phyloP scores from a whole-genome alignment of 2,113 vertebrate species.

The Toxostoma redivivum region DNA sequence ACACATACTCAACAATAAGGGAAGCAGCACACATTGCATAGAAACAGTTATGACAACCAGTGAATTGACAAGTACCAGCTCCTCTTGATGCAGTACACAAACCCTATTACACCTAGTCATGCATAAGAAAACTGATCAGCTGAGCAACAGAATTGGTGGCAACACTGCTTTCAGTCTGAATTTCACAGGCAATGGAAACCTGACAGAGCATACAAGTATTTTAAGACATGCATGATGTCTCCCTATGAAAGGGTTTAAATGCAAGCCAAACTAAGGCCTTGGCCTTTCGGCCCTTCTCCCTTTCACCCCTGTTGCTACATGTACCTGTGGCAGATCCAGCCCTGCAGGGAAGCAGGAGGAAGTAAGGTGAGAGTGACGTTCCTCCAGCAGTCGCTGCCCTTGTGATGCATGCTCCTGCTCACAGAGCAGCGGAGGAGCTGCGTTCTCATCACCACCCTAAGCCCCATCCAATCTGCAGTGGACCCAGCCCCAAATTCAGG shows the following conservation, averaged over 20 bases:
- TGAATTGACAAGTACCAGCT: neutral
- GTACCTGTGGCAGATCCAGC: neutral
- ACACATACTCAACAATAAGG: neutral
- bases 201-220: neutral
- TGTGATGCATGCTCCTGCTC: rapidly evolving
- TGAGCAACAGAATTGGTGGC: neutral
- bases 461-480: neutral
- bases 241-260: neutral
- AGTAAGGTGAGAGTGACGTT: neutral
- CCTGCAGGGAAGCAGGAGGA: neutral
- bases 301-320: neutral
- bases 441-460: neutral
- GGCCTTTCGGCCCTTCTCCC: neutral
- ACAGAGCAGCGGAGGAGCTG: neutral
- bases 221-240: neutral
- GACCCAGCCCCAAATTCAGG: neutral
- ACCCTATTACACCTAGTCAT: neutral
- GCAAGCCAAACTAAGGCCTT: neutral
- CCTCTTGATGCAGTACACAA: neutral
- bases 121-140: neutral
- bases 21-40: neutral
- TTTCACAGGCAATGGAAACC: neutral
- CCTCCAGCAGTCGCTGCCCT: neutral
- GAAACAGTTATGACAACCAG: neutral
- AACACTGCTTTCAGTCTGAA: neutral